Evolutionary conservation across 2,888 invertebrate genomes (phyloP), one percentile per base, ranked within the genome.

Genomic region (Cepaea hortensis): DNA sequence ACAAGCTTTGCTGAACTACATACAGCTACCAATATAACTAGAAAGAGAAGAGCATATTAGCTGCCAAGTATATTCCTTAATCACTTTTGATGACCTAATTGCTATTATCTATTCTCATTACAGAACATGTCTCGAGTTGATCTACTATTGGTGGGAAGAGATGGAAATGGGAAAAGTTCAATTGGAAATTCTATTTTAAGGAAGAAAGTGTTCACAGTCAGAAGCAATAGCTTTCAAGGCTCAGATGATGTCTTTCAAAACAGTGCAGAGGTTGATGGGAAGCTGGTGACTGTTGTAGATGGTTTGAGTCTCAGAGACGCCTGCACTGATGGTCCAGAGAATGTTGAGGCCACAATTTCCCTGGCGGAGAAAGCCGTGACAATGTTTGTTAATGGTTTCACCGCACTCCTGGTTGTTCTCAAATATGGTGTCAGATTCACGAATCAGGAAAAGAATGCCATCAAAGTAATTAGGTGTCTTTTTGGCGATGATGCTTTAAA

Each of bases 161-260:
- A 61, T 18, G 85, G 83, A 73, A 83, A 83, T 62, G 83, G 83
- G 11, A 83, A 83, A 48, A 83, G 83, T 18, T 72, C 83, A 9
- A 61, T 61, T 61, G 83, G 83, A 83, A 83, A 83, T 46, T 83
- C 83, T 61, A 83, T 83, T 73, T 61, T 83, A 46, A 70, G 50
- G n/a, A 50, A 61, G 35, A 73, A 72, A 73, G 61, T 11, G 7
- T 83, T 83, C 46, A 62, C 3, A 35, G 18, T 55, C 3, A 83
- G 46, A 35, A 4, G 55, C 50, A 9, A 3, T 18, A 18, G 3
- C 50, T 61, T 61, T 11, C 9, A 23, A 61, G 73, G 6, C 23
- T 46, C 73, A 1, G 61, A 13, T 46, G 62, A 73, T 18, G 13
- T 61, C n/a, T 6, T 3, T 15, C 72, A 83, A 46, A 18, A 3